Evolutionary conservation across 2,888 invertebrate species (phyloP).

Genomic region (Cosmorhoe ocellata): DNA sequence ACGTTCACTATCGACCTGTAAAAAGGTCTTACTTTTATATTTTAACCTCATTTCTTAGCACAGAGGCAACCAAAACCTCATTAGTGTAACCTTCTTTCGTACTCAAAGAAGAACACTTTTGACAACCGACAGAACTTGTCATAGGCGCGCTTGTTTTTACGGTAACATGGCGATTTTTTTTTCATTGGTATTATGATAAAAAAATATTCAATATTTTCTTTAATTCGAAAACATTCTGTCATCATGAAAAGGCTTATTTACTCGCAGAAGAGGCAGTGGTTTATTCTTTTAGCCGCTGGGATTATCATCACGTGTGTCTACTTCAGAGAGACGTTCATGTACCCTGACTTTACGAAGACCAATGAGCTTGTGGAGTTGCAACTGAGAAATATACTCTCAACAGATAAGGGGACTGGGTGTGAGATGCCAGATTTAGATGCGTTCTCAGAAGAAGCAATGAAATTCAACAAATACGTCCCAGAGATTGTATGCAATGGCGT

Average conservation of each 20-base stretch:
- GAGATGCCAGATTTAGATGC: conserved; percentile 3
- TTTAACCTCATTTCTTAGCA: too few relatives aligned
- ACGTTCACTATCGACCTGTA: too few relatives aligned
- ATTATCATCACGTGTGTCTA: neutral
- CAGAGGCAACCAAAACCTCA: too few relatives aligned
- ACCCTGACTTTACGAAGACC: conserved; percentile 3
- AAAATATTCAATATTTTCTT: neutral
- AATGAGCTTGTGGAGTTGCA: neutral
- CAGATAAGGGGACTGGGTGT: conserved; percentile 7
- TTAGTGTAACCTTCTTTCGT: too few relatives aligned
- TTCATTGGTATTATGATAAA: neutral
- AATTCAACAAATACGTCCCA: neutral
- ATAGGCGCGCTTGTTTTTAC: too few relatives aligned
- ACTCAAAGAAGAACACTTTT: too few relatives aligned
- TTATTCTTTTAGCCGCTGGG: neutral
- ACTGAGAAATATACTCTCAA: neutral
- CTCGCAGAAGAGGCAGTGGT: neutral
- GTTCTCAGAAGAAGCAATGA: conserved; percentile 1
- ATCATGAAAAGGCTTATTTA: neutral
- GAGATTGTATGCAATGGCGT: neutral
- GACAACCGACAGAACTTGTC: too few relatives aligned
- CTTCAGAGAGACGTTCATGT: neutral
- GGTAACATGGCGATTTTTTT: neutral
- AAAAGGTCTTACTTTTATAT: too few relatives aligned
- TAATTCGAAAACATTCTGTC: neutral